These are phyloP conservation scores for Morpho achilles DNA, from an alignment of 2,888 invertebrate species.

Conservation along the genomic window DNA sequence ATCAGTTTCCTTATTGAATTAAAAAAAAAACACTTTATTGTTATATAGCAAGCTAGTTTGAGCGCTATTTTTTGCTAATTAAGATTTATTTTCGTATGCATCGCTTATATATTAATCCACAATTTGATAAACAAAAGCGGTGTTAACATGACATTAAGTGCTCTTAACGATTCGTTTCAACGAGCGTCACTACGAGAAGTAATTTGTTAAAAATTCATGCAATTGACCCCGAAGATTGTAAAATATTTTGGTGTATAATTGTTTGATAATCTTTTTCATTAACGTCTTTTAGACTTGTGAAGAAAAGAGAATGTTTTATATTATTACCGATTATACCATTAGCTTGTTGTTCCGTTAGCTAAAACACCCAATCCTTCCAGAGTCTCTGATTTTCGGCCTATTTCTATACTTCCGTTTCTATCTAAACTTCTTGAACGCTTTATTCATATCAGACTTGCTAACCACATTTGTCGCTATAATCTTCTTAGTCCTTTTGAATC, in stretches of 20 bases:
- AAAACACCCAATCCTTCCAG: too few relatives aligned
- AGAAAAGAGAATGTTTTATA: too few relatives aligned
- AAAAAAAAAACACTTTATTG: not conserved
- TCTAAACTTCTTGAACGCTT: too few relatives aligned
- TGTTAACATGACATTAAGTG: conserved; percentile 49
- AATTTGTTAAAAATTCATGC: conserved; percentile 36
- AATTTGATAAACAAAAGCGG: conserved; percentile 26
- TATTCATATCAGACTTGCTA: too few relatives aligned
- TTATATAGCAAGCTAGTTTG: not conserved
- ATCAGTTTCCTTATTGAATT: too few relatives aligned
- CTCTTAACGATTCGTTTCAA: conserved; percentile 47
- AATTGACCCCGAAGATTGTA: conserved; percentile 5
- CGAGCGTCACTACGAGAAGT: conserved; percentile 43
- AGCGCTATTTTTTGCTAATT: not conserved
- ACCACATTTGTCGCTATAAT: too few relatives aligned
- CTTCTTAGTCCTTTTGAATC: too few relatives aligned
- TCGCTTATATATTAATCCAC: conserved; percentile 4
- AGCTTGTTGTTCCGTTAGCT: too few relatives aligned
- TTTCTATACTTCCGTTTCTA: too few relatives aligned
- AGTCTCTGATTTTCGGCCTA: too few relatives aligned
- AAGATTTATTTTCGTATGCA: conserved; percentile 3
- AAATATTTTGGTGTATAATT: conserved; percentile 10
- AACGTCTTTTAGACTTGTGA: too few relatives aligned
- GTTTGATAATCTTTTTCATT: conserved; percentile 5
- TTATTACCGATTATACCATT: too few relatives aligned